Evolutionary conservation across 2,797 vertebrate genomes (phyloP), one percentile per base, ranked within the genome.

Genomic region (Gambelia wislizenii): DNA sequence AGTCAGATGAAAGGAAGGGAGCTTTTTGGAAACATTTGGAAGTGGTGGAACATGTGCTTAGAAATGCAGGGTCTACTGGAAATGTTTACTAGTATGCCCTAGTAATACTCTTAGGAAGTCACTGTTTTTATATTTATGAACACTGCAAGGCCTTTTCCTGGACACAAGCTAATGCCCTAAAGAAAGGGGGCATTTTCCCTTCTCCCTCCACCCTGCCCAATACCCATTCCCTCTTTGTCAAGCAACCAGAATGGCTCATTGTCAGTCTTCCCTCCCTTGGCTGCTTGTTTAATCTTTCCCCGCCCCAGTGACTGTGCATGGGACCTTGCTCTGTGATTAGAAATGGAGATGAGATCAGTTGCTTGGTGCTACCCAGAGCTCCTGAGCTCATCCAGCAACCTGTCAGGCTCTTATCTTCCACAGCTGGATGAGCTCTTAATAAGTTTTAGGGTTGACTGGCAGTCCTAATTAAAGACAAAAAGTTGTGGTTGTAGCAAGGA

Each of bases 351-450:
- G 86, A 81, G 83, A 47, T 47, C 1, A 36, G 76, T 30, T 81
- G 75, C 81, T 44, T 2, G 20, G 82, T 2, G 36, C 54, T 61
- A 9, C 69, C 69, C 44, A 30, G 14, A 3, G 44, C 84, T 64
- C 52, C 77, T 52, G 30, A 61, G 22, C 76, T 49, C 76, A 33
- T 81, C 76, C 67, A 4, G 77, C 52, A 75, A 61, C 77, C 84
- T 89, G 88, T 16, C 88, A 42, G 2, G 30, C 44, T 42, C 13
- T 7, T 64, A 49, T 84, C 67, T 80, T 85, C 44, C 47, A 80
- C 84, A 84, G 54, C 67, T 67, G 86, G 69, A 54, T 64, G 56
- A 84, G 33, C 33, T 74, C 77, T 90, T 85, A 81, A 74, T 87
- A 80, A 54, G 75, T 80, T 61, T 75, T 13, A 18, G 44, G 49